A percentile compares a stretch with the other conserved stretches of the same genome.
phyloP scores from a whole-genome alignment of 1,140 invertebrate genomes.

The Euwallacea similis region DNA sequence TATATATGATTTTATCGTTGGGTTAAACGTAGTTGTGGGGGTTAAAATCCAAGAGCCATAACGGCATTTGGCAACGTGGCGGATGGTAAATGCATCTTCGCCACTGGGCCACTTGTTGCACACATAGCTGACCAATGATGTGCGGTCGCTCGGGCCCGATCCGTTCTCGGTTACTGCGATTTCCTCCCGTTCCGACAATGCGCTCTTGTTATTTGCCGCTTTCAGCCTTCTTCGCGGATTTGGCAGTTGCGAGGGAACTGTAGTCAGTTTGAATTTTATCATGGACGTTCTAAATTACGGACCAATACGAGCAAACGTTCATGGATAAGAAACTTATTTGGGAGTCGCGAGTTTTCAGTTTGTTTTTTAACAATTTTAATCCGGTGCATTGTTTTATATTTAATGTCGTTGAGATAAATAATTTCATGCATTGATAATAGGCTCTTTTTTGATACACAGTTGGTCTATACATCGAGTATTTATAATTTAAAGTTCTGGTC shows the following conservation, averaged over 20 bases:
- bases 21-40: too few species aligned
- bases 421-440: too few species aligned
- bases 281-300: slow-evolving; percentile 19
- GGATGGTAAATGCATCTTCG: slow-evolving; percentile 18
- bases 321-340: too few species aligned
- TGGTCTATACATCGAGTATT: too few species aligned
- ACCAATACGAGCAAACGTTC: not conserved
- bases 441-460: too few species aligned
- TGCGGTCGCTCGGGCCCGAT: slow-evolving; percentile 27
- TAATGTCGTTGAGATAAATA: too few species aligned
- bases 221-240: slow-evolving; percentile 38
- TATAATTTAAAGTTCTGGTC: too few species aligned
- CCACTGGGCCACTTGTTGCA: slow-evolving; percentile 34
- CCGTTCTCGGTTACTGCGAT: slow-evolving; percentile 34
- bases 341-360: too few species aligned
- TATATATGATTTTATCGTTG: too few species aligned
- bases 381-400: too few species aligned
- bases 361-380: too few species aligned
- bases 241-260: slow-evolving; percentile 27
- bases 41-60: too few species aligned
- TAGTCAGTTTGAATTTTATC: slow-evolving; percentile 10
- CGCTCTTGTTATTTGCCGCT: slow-evolving; percentile 38
- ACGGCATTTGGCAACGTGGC: slow-evolving; percentile 25
- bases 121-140: slow-evolving; percentile 32
- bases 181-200: slow-evolving; percentile 38